Evolutionary conservation across 2,113 vertebrate genomes (phyloP).

Genomic region (Dolichotis patagonum): DNA sequence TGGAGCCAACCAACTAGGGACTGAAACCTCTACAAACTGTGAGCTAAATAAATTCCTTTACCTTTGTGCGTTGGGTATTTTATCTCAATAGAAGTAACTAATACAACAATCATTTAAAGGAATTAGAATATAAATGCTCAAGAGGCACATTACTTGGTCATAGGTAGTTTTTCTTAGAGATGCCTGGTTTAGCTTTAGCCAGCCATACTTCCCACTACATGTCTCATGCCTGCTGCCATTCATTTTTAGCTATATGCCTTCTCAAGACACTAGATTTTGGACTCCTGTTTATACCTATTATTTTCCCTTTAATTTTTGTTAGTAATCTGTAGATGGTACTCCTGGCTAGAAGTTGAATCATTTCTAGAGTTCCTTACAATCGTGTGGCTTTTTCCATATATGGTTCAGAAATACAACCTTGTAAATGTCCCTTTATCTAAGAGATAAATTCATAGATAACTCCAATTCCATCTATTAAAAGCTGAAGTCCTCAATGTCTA

Average conservation of each 20-base stretch:
- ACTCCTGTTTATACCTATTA: neutral
- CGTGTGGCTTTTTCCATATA: neutral
- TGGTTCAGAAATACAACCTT: neutral
- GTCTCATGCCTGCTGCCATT: neutral
- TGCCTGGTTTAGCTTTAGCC: too few species aligned
- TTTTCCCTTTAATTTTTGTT: slow-evolving; percentile 14
- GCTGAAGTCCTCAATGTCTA: neutral
- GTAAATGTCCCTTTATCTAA: slow-evolving; percentile 25
- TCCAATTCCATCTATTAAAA: neutral
- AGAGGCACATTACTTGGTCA: neutral
- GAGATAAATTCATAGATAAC: slow-evolving; percentile 7
- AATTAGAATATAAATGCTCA: neutral
- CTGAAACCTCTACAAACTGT: neutral
- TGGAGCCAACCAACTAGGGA: neutral
- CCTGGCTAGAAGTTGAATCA: neutral
- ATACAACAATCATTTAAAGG: neutral
- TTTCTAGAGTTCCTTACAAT: slow-evolving; percentile 51
- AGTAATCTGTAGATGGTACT: neutral
- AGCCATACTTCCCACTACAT: neutral
- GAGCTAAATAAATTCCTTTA: neutral
- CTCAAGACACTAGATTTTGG: slow-evolving; percentile 9
- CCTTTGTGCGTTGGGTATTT: neutral
- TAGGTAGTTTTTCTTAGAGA: too few species aligned
- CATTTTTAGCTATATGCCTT: neutral
- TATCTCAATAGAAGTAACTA: neutral